phyloP scores from a whole-genome alignment of 2,113 vertebrate species.

The Albula goreensis region DNA sequence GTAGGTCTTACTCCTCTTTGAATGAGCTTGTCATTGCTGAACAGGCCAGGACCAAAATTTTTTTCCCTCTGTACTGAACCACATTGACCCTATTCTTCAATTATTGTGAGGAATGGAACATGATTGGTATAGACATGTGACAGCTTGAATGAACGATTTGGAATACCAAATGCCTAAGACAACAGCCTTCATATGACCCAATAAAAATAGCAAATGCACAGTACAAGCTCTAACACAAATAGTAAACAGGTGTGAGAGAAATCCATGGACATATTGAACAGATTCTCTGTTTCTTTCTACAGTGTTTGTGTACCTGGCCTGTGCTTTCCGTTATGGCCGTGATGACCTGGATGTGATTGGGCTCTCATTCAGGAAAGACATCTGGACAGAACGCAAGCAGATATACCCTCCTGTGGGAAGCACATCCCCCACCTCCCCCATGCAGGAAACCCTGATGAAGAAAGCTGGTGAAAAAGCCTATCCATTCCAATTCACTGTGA shows the following conservation, averaged over 20 bases:
- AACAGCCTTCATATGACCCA: background rate
- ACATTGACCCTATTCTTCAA: background rate
- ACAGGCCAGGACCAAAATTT: background rate
- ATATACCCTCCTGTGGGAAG: conserved; percentile 67
- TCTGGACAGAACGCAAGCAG: conserved; percentile 78
- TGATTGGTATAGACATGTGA: background rate
- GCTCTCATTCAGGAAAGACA: conserved; percentile 84
- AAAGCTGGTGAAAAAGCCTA: conserved; percentile 79
- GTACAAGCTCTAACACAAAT: background rate
- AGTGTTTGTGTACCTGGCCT: conserved; percentile 82
- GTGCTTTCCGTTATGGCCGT: conserved; percentile 85
- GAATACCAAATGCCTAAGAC: background rate
- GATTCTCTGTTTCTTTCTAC: conserved; percentile 20
- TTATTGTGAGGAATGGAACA: background rate
- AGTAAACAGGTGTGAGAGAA: background rate
- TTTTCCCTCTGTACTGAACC: background rate
- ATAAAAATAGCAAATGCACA: background rate
- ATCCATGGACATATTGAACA: background rate
- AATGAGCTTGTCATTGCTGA: background rate
- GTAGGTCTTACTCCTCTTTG: conserved; percentile 56
- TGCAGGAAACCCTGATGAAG: conserved; percentile 78
- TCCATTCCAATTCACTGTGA: conserved; percentile 83
- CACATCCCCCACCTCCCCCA: conserved; percentile 58
- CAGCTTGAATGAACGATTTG: background rate
- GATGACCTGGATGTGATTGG: conserved; percentile 87